Percentiles rank a stretch among this genome's conserved stretches.
These are phyloP conservation scores for Acropora tenuis DNA, from an alignment of 64 coral and sea anemone species.

Conservation along the genomic window DNA sequence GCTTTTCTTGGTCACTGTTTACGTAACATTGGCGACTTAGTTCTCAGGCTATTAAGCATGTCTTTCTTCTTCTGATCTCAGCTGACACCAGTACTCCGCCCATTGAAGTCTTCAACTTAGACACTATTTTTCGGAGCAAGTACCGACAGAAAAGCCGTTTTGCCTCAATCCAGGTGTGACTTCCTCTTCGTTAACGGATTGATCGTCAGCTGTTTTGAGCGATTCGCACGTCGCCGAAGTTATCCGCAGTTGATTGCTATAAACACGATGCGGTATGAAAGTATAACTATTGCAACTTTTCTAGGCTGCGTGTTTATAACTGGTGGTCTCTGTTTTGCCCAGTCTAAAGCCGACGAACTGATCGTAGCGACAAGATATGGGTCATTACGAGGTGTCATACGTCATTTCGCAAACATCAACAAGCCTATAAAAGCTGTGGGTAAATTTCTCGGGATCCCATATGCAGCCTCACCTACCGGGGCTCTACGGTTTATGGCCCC, in stretches of 20 bases:
- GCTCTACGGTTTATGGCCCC: conserved; percentile 66
- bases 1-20: not conserved
- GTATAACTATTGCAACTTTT: not conserved
- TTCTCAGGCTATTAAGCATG: not conserved
- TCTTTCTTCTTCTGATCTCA: not conserved
- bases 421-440: conserved; percentile 47
- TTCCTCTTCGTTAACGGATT: too few relatives aligned
- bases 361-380: conserved; percentile 62
- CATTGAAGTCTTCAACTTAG: not conserved
- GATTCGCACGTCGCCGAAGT: not conserved
- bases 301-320: not conserved
- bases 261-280: not conserved
- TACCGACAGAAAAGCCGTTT: too few relatives aligned
- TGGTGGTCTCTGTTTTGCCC: not conserved
- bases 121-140: not conserved
- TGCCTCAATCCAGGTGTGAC: too few relatives aligned
- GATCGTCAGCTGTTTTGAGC: not conserved
- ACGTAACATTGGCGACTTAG: not conserved
- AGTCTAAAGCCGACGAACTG: not conserved
- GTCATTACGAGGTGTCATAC: conserved; percentile 30
- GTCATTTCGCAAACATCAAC: conserved; percentile 25
- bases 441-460: conserved; percentile 75
- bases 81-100: conserved; percentile 16
- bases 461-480: conserved; percentile 48
- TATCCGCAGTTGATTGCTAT: not conserved